Evolutionary conservation across 2,888 invertebrate genomes (phyloP).

Genomic region (Pteria penguin): DNA sequence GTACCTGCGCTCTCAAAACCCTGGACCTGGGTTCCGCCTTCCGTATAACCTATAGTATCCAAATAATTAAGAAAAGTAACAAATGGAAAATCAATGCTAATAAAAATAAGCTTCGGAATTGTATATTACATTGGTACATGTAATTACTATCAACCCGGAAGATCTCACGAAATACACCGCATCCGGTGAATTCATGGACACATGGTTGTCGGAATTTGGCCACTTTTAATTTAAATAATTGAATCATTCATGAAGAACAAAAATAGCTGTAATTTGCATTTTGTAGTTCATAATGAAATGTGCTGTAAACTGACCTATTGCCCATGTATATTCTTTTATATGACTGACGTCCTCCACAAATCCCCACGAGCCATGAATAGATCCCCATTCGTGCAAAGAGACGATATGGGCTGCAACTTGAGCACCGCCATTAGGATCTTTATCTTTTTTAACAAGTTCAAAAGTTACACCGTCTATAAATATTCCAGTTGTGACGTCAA

Average conservation of each 20-base stretch:
- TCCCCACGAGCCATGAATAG: slow-evolving; percentile 53
- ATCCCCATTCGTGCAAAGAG: slow-evolving; percentile 49
- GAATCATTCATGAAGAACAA: too few species aligned
- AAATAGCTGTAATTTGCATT: too few species aligned
- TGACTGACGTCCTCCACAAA: slow-evolving; percentile 50
- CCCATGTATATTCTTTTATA: slow-evolving; percentile 52
- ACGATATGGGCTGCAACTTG: slow-evolving; percentile 45
- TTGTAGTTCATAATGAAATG: too few species aligned
- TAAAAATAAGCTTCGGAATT: too few species aligned
- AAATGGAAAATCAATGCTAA: neutral
- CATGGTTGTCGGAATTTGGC: too few species aligned
- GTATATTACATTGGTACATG: too few species aligned
- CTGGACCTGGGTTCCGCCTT: slow-evolving; percentile 46
- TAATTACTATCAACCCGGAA: too few species aligned
- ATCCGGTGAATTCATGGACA: too few species aligned
- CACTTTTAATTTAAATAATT: too few species aligned
- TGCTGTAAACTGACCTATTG: slow-evolving; percentile 56
- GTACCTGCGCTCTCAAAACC: slow-evolving; percentile 49
- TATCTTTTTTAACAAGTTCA: slow-evolving; percentile 22
- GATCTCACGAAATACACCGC: too few species aligned
- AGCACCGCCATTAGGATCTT: neutral
- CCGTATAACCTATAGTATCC: slow-evolving; percentile 30
- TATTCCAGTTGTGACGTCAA: slow-evolving; percentile 41
- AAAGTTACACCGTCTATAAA: slow-evolving; percentile 40
- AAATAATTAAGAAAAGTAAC: too few species aligned